Evolutionary conservation across 2,113 vertebrate genomes (phyloP), one percentile per base, ranked within the genome.

Genomic region (Grallaria varia): DNA sequence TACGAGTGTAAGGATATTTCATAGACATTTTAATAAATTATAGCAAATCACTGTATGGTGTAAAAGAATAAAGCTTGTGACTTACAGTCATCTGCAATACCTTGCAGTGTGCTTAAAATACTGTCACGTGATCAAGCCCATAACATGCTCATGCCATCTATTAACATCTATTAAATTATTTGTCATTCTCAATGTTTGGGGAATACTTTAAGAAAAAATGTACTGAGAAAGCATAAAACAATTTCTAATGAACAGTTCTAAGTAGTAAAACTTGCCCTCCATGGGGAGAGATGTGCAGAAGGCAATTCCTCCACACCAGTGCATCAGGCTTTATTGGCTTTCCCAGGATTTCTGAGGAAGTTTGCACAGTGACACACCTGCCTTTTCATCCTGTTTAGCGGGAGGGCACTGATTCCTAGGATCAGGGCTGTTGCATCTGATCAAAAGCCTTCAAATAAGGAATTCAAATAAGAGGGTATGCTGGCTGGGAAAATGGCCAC

Each of bases 281-380:
- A 3, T 14, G 13, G 58, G 35, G 71, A 60, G 24, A 74, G 10
- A 17, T 1, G 5, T 10, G 23, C 47, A 55, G 56, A 39, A 84
- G 35, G 9, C 24, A n/a, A 1, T 17, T 56, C 49, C 59, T 40
- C 40, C 72, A 56, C 0, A 0, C 12, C 58, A 47, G 7, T 52
- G 24, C 37, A 5, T 33, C 52, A 35, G 10, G 37, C 3, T 74
- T 93, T 31, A 13, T 12, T 6, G 2, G 55, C 12, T 68, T 85
- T 83, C 30, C 17, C 3, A 47, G 25, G 44, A 17, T 50, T 75
- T 72, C 83, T 79, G 28, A 33, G 83, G 67, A 59, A 31, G 2
- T 30, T 50, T 68, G 44, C 12, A 25, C 6, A 20, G 27, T 24
- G 20, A 6, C 40, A 42, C 35, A 42, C 15, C 20, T 81, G 15